Evolutionary conservation across 2,888 invertebrate species (phyloP).

Genomic region (Anarsia innoxiella): DNA sequence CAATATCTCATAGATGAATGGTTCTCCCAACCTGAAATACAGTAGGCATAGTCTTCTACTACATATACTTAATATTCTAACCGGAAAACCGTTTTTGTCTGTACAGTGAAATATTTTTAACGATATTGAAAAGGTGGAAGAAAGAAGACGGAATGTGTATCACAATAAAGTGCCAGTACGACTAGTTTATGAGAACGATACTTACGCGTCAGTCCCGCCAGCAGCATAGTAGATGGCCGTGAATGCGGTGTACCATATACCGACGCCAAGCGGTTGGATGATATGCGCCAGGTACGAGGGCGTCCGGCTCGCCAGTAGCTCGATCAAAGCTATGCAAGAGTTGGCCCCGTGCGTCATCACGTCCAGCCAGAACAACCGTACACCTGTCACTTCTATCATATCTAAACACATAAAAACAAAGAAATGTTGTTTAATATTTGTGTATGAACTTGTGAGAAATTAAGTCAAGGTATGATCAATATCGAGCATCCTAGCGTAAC

Average conservation of each 20-base stretch:
- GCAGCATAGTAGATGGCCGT: slow-evolving; percentile 80
- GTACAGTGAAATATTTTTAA: too few species aligned
- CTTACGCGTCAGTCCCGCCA: slow-evolving; percentile 84
- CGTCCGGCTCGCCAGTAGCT: slow-evolving; percentile 80
- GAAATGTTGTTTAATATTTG: too few species aligned
- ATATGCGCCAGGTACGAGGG: slow-evolving; percentile 69
- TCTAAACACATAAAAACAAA: neutral
- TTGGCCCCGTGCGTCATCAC: slow-evolving; percentile 76
- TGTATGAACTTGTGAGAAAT: too few species aligned
- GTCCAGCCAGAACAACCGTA: slow-evolving; percentile 44
- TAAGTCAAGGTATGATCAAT: too few species aligned
- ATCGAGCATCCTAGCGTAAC: too few species aligned
- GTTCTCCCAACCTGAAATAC: slow-evolving; percentile 74
- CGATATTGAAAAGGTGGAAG: too few species aligned
- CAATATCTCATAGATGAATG: slow-evolving; percentile 83
- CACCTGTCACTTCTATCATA: slow-evolving; percentile 13
- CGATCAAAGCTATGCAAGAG: slow-evolving; percentile 81
- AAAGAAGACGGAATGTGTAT: too few species aligned
- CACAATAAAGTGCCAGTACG: too few species aligned
- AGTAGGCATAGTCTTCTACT: neutral
- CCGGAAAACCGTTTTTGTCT: too few species aligned
- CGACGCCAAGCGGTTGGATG: slow-evolving; percentile 81
- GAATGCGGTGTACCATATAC: slow-evolving; percentile 80
- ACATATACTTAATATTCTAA: too few species aligned
- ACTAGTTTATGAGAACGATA: too few species aligned